Conservation (phyloP, 2,113 vertebrate genomes). For the Athene cunicularia region DNA sequence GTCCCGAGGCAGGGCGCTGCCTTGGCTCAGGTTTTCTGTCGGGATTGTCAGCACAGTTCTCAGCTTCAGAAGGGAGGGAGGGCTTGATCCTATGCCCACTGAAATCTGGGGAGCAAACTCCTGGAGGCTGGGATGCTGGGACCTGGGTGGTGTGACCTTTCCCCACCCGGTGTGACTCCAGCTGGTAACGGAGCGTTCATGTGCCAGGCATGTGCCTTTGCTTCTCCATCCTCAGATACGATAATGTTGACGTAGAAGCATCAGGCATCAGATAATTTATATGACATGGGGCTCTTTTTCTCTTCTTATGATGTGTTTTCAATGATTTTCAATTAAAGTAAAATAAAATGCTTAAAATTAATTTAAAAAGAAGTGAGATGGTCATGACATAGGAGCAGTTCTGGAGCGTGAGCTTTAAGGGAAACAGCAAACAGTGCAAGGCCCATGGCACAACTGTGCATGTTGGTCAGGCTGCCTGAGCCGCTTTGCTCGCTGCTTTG, state of each 20-base stretch:
- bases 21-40: fast-evolving
- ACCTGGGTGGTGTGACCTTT: neutral
- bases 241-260: neutral
- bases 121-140: neutral
- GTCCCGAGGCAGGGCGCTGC: neutral
- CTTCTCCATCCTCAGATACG: neutral
- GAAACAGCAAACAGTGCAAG: neutral
- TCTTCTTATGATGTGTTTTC: neutral
- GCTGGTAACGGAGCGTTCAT: fast-evolving
- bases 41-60: neutral
- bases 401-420: neutral
- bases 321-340: neutral
- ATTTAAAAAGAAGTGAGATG: too few relatives aligned
- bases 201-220: neutral
- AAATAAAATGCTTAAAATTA: neutral
- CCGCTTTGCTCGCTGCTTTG: neutral
- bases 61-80: neutral
- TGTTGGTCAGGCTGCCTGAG: neutral
- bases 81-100: neutral
- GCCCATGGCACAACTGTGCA: neutral
- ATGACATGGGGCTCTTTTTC: neutral
- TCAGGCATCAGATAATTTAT: neutral
- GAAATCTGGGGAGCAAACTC: neutral
- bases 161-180: neutral
- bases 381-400: fast-evolving